These are phyloP conservation scores for Enteromius radiatus DNA, from an alignment of 2,797 vertebrate genomes.

Conservation along the genomic window DNA sequence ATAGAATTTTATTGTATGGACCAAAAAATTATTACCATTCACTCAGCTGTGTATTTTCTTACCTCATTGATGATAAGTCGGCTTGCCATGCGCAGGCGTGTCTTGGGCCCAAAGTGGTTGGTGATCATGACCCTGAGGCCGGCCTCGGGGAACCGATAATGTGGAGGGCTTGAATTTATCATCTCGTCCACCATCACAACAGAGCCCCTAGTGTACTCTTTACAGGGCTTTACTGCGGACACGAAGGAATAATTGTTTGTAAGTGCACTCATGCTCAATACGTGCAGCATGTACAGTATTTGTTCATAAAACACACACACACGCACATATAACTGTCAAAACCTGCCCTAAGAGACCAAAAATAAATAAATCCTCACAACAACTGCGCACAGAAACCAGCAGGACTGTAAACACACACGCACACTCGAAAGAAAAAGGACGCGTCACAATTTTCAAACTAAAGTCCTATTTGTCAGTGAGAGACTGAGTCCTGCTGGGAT, in stretches of 20 bases:
- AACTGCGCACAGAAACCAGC: neutral
- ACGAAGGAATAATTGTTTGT: conserved; percentile 18
- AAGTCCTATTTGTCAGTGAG: conserved; percentile 21
- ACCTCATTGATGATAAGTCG: conserved; percentile 98
- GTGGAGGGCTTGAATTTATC: conserved; percentile 91
- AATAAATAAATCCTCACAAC: neutral
- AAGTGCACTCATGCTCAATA: neutral
- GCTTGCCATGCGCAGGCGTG: conserved; percentile 97
- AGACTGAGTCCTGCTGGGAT: conserved; percentile 11
- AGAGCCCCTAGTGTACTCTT: conserved; percentile 84
- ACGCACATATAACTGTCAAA: neutral
- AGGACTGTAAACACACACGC: neutral
- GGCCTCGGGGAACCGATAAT: conserved; percentile 93
- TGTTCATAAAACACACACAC: neutral
- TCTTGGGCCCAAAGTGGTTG: conserved; percentile 95
- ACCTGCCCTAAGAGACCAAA: conserved; percentile 19
- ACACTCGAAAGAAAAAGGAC: conserved; percentile 16
- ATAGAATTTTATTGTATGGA: neutral
- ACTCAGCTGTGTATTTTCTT: conserved; percentile 70
- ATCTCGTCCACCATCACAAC: conserved; percentile 99
- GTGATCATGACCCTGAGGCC: conserved; percentile 97
- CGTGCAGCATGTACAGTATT: neutral
- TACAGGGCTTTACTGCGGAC: conserved; percentile 86
- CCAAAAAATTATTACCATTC: neutral
- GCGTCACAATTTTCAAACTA: conserved; percentile 19